Evolutionary conservation across 2,113 vertebrate genomes (phyloP).

Genomic region (Gnathonemus longibarbis): DNA sequence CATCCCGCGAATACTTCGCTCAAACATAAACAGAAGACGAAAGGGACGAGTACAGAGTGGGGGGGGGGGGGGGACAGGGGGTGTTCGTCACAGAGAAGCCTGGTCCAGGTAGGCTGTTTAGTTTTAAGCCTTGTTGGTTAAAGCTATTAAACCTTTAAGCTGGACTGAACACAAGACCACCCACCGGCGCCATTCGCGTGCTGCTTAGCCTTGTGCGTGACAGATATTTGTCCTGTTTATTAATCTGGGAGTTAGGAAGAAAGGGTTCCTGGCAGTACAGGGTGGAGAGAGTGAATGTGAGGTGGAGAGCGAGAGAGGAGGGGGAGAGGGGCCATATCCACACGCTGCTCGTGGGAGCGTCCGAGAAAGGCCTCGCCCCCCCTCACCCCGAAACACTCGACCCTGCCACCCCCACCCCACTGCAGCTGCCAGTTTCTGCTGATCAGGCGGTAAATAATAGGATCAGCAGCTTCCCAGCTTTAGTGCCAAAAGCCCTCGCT

Average conservation of each 20-base stretch:
- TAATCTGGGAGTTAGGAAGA: constrained; percentile 32
- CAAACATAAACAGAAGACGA: constrained; percentile 25
- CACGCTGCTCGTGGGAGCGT: neutral
- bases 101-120: constrained; percentile 43
- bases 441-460: constrained; percentile 39
- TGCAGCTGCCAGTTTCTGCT: constrained; percentile 24
- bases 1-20: constrained; percentile 28
- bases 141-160: constrained; percentile 50
- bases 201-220: constrained; percentile 33
- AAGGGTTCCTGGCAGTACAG: neutral
- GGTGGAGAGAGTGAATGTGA: neutral
- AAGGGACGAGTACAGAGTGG: neutral
- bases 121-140: constrained; percentile 45
- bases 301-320: neutral
- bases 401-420: no score
- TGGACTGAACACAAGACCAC: constrained; percentile 46
- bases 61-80: neutral
- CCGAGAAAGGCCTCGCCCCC: neutral
- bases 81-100: constrained; percentile 8
- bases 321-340: neutral
- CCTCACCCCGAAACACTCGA: neutral
- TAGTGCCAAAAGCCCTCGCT: constrained; percentile 26
- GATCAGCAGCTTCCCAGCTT: constrained; percentile 36
- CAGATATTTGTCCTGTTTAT: constrained; percentile 43
- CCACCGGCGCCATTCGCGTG: constrained; percentile 33